Conservation (phyloP, 2,888 invertebrate genomes). For the Leptopilina drosophilae region DNA sequence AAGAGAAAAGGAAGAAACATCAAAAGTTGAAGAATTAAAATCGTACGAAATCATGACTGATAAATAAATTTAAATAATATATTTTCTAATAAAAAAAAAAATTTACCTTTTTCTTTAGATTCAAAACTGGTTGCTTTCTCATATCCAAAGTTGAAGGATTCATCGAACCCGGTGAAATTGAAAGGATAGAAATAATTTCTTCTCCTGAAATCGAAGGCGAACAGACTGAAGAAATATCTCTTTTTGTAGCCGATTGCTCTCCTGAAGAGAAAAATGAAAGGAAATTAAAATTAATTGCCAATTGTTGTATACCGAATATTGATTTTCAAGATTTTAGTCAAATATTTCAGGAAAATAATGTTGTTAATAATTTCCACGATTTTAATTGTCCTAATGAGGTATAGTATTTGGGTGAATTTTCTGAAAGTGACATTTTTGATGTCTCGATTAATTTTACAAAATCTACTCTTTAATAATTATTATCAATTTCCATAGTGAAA, state of each 20-base stretch:
- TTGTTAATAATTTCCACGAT: slow-evolving; percentile 79
- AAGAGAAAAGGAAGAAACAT: slow-evolving; percentile 17
- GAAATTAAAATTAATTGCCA: slow-evolving; percentile 78
- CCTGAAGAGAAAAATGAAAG: slow-evolving; percentile 79
- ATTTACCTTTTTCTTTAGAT: no score
- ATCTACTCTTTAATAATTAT: no score
- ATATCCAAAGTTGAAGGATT: slow-evolving; percentile 71
- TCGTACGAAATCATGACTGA: slow-evolving; percentile 45
- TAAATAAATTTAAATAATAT: slow-evolving; percentile 7
- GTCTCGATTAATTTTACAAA: no score
- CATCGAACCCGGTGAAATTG: slow-evolving; percentile 69
- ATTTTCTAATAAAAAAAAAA: no score
- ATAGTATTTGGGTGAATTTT: no score
- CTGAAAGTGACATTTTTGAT: no score
- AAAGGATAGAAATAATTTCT: slow-evolving; percentile 72
- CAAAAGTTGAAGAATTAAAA: neutral
- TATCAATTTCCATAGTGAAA: no score
- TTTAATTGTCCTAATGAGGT: slow-evolving; percentile 76
- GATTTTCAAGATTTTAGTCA: slow-evolving; percentile 80
- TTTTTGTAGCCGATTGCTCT: slow-evolving; percentile 73
- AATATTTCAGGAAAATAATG: slow-evolving; percentile 81
- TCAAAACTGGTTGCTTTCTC: slow-evolving; percentile 67
- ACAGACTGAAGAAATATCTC: slow-evolving; percentile 71
- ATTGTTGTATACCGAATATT: slow-evolving; percentile 80
- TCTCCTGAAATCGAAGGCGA: slow-evolving; percentile 68